Base-by-base conservation (phyloP, 2,888 invertebrate species). In the Amorpha juglandis region DNA sequence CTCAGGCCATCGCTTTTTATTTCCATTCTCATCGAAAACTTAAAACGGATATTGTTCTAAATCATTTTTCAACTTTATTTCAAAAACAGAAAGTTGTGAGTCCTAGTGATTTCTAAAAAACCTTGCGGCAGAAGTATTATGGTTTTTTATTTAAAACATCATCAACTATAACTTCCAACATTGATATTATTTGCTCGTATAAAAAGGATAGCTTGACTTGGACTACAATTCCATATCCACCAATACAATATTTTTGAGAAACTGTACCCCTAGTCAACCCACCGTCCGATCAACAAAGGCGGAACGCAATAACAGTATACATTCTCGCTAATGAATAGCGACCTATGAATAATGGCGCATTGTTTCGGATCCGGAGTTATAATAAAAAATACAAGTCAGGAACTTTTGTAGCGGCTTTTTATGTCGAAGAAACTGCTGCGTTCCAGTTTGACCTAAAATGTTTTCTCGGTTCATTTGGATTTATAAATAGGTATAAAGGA, bases 321-420 rank as follows among this genome's bases (percentile, higher is more conserved):
- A 72, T 70, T 77, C 72, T 70, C 70, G 68, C 70, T 80, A 81
- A 83, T 83, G 79, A 84, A 82, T 78, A 79, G 71, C 75, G 77
- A 76, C 77, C 79, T 76, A 77, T 76, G 80, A 78, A 79, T 78
- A 82, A 84, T 74, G 72, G 72, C 68, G 76, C 76, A 78, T 84
- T 83, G 83, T 85, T 83, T 81, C 71, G 74, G 48, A 27, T 63
- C 67, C 50, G 27, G 48, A 50, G 67, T 62, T 66, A 68, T 68
- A 67, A 66, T 69, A 71, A 69, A 70, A 74, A 72, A 66, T 69
- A 65, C 69, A 68, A 50, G 66, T 63, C 64, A 12, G 52, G 51
- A 70, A 63, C 68, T 71, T 74, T 64, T 62, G 42, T 63, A 16
- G 55, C 62, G 45, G 50, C 64, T 70, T 71, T 70, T 68, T 66